Percentiles rank a stretch among this genome's conserved stretches.
Evolutionary conservation across 2,888 invertebrate species (phyloP).

Genomic region (Griposia aprilina): DNA sequence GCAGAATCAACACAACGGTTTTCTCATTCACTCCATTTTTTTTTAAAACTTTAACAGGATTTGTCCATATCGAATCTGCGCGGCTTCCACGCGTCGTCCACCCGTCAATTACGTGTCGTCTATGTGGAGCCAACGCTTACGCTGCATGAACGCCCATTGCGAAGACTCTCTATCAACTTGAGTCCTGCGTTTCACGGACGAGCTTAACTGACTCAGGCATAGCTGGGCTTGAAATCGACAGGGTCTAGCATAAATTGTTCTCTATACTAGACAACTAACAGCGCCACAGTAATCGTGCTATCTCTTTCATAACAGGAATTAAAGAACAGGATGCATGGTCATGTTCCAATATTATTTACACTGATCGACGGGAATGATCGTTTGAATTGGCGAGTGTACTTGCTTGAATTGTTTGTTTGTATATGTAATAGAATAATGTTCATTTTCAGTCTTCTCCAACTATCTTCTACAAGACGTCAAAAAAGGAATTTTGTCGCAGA

Average conservation of each 20-base stretch:
- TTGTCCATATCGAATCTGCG: too few species aligned
- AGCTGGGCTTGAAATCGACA: too few species aligned
- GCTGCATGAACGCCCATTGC: too few species aligned
- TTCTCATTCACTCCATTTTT: too few species aligned
- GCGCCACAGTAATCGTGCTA: background rate
- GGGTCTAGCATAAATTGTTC: background rate
- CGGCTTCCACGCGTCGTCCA: too few species aligned
- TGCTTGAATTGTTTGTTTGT: slow-evolving; percentile 1
- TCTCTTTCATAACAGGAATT: slow-evolving; percentile 32
- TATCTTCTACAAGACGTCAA: too few species aligned
- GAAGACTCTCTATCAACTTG: too few species aligned
- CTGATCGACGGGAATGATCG: slow-evolving; percentile 38
- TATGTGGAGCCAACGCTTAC: too few species aligned
- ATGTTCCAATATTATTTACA: slow-evolving; percentile 37
- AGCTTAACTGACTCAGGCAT: too few species aligned
- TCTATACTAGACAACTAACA: background rate
- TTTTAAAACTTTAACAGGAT: too few species aligned
- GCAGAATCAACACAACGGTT: background rate
- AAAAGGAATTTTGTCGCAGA: background rate
- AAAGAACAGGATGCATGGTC: slow-evolving; percentile 24
- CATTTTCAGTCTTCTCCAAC: background rate
- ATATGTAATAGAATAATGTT: background rate
- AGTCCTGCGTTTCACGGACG: too few species aligned
- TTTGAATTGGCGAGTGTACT: slow-evolving; percentile 43
- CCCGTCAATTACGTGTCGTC: too few species aligned